phyloP scores from a whole-genome alignment of 2,113 vertebrate species.

The Myiozetetes cayanensis region DNA sequence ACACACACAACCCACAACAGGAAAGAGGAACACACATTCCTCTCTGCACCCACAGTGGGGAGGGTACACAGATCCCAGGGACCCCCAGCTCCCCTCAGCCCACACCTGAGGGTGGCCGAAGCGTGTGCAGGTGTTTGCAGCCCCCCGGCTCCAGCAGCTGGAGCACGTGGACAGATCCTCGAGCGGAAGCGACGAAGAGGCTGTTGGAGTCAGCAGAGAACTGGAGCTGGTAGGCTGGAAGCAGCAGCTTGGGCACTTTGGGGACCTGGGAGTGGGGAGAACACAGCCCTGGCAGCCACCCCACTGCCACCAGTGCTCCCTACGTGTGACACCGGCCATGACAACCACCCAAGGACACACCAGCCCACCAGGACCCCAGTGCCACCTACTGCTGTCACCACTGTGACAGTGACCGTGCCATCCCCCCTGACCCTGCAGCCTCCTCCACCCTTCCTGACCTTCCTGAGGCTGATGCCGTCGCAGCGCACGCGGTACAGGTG shows the following conservation, averaged over 20 bases:
- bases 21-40: no score
- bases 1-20: fast-evolving
- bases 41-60: fast-evolving
- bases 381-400: not conserved
- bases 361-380: not conserved
- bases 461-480: conserved; percentile 75
- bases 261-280: conserved; percentile 73
- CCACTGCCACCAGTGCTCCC: not conserved
- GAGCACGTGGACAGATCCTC: conserved; percentile 76
- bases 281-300: not conserved
- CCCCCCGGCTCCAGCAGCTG: conserved; percentile 68
- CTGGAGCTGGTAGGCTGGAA: conserved; percentile 82
- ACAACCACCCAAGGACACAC: not conserved
- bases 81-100: not conserved
- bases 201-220: conserved; percentile 85
- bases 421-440: not conserved
- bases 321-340: not conserved
- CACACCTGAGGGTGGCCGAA: conserved; percentile 80
- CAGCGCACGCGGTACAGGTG: conserved; percentile 81
- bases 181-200: conserved; percentile 81
- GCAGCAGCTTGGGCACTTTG: conserved; percentile 78
- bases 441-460: conserved; percentile 68
- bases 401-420: not conserved
- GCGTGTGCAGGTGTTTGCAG: conserved; percentile 79
- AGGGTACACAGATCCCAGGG: fast-evolving